Evolutionary conservation across 2,888 invertebrate genomes (phyloP).

Genomic region (Crossocerus cetratus): DNA sequence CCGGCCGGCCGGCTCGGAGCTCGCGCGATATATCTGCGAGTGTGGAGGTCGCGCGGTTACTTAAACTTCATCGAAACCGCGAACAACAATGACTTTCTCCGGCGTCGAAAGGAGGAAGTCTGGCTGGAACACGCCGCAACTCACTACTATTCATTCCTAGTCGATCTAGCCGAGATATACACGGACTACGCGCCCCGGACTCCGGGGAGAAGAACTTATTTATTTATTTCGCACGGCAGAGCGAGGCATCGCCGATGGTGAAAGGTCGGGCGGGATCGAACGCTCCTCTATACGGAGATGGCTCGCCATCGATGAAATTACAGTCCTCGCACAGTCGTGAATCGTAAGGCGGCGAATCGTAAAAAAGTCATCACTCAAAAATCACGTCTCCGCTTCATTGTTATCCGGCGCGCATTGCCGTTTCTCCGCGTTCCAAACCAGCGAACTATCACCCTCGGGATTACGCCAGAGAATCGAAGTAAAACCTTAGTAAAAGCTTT

Average conservation of each 20-base stretch:
- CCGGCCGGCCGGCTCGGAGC: slow-evolving; percentile 48
- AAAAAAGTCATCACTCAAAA: no score
- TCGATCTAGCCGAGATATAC: slow-evolving; percentile 35
- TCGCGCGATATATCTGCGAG: slow-evolving; percentile 36
- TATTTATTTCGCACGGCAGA: slow-evolving; percentile 57
- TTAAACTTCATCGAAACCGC: slow-evolving; percentile 54
- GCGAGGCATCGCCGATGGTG: slow-evolving; percentile 36
- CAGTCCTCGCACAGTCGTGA: slow-evolving; percentile 5
- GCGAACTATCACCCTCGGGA: no score
- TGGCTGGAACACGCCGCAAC: slow-evolving; percentile 11
- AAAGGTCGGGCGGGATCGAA: slow-evolving; percentile 30
- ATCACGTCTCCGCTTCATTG: no score
- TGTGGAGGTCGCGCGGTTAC: slow-evolving; percentile 38
- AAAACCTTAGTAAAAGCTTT: no score
- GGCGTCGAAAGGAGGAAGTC: slow-evolving; percentile 60
- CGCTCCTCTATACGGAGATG: slow-evolving; percentile 27
- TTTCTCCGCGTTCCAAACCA: no score
- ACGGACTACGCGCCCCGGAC: slow-evolving; percentile 20
- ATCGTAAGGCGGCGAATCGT: background rate
- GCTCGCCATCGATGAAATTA: slow-evolving; percentile 36
- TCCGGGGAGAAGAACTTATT: slow-evolving; percentile 32
- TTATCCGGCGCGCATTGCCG: no score
- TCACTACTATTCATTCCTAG: slow-evolving; percentile 52
- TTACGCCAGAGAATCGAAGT: no score
- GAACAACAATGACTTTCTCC: slow-evolving; percentile 61